Conservation (phyloP, 2,888 invertebrate species). For the Zaprionus bogoriensis region DNA sequence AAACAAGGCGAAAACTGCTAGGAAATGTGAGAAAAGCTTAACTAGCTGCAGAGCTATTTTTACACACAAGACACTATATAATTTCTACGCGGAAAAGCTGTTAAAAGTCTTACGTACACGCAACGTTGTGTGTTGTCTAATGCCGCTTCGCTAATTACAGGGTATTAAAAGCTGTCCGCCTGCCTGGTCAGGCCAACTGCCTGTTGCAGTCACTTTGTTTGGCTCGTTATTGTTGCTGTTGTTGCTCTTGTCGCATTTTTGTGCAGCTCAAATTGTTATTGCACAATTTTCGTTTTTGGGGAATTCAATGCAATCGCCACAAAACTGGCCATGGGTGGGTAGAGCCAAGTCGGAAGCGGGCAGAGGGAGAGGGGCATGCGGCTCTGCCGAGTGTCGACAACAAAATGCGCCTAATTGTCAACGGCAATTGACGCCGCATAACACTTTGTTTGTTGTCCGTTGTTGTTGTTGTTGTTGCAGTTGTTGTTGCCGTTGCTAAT, state of each 20-base stretch:
- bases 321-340: conserved; percentile 18
- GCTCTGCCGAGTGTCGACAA: conserved; percentile 53
- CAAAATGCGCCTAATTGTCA: conserved; percentile 74
- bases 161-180: conserved; percentile 5
- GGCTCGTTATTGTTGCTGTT: neutral
- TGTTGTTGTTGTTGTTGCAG: conserved; percentile 34
- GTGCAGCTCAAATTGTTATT: conserved; percentile 80
- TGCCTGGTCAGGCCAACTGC: conserved; percentile 25
- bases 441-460: conserved; percentile 61
- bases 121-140: conserved; percentile 1
- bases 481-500: conserved; percentile 50
- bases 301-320: conserved; percentile 62
- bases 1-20: no score
- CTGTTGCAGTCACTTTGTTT: conserved; percentile 42
- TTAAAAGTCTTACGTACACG: conserved; percentile 12
- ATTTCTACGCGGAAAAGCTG: neutral
- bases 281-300: conserved; percentile 69
- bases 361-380: neutral
- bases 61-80: neutral
- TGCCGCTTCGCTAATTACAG: neutral
- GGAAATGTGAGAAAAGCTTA: no score
- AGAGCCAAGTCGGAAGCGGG: neutral
- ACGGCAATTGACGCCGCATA: conserved; percentile 68
- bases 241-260: conserved; percentile 69
- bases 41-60: neutral